Evolutionary conservation across 2,797 vertebrate genomes (phyloP).

Genomic region (Manis javanica): DNA sequence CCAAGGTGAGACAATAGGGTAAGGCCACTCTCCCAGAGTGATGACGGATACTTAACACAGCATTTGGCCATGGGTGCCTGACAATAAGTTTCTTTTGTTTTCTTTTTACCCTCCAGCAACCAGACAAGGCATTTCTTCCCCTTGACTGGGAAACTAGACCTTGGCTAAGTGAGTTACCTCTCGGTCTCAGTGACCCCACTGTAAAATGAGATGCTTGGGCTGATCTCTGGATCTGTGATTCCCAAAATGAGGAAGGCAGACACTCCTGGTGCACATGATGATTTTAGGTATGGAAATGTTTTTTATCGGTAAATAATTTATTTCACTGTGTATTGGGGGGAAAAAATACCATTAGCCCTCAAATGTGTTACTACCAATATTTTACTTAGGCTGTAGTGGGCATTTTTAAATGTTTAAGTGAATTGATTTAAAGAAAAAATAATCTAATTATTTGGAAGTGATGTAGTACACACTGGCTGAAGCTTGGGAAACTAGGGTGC

Average conservation of each 20-base stretch:
- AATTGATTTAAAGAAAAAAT: slow-evolving; percentile 15
- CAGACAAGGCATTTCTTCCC: not conserved
- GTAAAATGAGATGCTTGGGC: not conserved
- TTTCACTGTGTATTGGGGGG: not conserved
- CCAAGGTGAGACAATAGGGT: not conserved
- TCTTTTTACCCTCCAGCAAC: not conserved
- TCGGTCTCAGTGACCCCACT: not conserved
- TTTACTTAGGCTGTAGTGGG: not conserved
- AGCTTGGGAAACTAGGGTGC: not conserved
- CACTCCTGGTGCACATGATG: not conserved
- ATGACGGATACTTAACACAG: not conserved
- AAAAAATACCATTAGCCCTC: not conserved
- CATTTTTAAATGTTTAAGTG: not conserved
- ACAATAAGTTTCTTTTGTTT: not conserved
- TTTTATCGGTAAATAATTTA: not conserved
- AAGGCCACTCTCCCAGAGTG: not conserved
- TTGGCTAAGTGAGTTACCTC: not conserved
- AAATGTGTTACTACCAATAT: not conserved
- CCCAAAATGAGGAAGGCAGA: not conserved
- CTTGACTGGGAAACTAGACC: not conserved
- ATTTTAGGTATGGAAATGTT: not conserved
- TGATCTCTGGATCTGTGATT: not conserved
- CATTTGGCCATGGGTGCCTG: not conserved
- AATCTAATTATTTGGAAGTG: not conserved
- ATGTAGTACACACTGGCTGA: not conserved